A percentile compares a stretch with the other conserved stretches of the same genome.
Conservation (phyloP, 2,113 vertebrate genomes). For the Brachyhypopomus occidentalis region DNA sequence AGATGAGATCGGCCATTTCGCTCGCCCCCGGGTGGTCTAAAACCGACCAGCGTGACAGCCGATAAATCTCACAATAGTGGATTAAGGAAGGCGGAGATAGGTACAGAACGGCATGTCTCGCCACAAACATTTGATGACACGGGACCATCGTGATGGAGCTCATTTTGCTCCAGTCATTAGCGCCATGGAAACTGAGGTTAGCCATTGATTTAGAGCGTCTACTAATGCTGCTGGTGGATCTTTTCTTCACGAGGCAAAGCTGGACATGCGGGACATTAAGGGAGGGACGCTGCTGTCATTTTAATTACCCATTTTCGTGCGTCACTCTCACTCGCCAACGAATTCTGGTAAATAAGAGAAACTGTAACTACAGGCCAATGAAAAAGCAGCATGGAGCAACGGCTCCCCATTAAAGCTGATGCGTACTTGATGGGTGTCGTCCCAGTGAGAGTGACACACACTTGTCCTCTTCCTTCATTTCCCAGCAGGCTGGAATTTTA, state of each 20-base stretch:
- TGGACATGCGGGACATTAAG: conserved; percentile 22
- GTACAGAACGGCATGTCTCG: neutral
- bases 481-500: conserved; percentile 8
- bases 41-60: neutral
- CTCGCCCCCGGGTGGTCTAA: neutral
- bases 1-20: neutral
- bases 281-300: neutral
- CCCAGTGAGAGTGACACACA: conserved; percentile 1
- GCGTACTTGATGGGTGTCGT: neutral
- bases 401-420: conserved; percentile 25
- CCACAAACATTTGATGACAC: neutral
- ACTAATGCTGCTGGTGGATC: conserved; percentile 12
- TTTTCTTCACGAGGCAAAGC: neutral
- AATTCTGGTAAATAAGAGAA: neutral
- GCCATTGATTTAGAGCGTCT: conserved; percentile 15
- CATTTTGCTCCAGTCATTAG: conserved; percentile 45
- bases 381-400: conserved; percentile 5
- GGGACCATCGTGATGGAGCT: conserved; percentile 30
- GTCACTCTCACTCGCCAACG: neutral
- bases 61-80: conserved; percentile 24
- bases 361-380: conserved; percentile 2
- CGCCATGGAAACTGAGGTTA: neutral
- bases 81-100: neutral
- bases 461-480: conserved; percentile 1
- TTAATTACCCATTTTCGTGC: conserved; percentile 11